phyloP scores from a whole-genome alignment of 2,797 vertebrate genomes.

The Emydoidea blandingii region DNA sequence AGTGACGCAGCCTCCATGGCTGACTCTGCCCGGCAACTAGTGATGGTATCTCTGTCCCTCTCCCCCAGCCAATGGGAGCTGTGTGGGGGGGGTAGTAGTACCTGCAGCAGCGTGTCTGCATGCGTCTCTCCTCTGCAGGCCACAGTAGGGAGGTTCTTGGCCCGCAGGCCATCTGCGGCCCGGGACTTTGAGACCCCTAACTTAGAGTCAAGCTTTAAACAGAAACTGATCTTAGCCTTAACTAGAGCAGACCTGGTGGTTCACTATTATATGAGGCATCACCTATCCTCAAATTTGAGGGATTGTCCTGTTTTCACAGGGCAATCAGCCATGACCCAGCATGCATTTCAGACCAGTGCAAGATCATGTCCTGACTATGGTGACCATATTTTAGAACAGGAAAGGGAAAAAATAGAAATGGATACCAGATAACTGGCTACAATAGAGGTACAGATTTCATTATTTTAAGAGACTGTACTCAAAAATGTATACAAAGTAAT shows the following conservation, averaged over 20 bases:
- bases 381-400: neutral
- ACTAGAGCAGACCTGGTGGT: no score
- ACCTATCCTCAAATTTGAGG: neutral
- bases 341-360: neutral
- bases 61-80: no score
- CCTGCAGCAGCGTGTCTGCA: no score
- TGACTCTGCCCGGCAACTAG: no score
- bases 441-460: neutral
- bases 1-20: no score
- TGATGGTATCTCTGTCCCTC: no score
- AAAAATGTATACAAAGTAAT: neutral
- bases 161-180: no score
- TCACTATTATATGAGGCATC: neutral
- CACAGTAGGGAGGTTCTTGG: no score
- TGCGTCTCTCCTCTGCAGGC: no score
- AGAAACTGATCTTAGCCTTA: no score
- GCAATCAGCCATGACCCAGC: neutral
- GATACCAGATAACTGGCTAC: neutral
- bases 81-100: rapidly evolving
- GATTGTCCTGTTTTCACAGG: neutral
- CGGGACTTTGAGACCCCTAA: no score
- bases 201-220: no score
- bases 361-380: neutral
- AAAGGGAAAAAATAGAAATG: neutral
- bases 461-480: neutral